phyloP scores from a whole-genome alignment of 1,140 invertebrate genomes.

The Drosophila rufa region DNA sequence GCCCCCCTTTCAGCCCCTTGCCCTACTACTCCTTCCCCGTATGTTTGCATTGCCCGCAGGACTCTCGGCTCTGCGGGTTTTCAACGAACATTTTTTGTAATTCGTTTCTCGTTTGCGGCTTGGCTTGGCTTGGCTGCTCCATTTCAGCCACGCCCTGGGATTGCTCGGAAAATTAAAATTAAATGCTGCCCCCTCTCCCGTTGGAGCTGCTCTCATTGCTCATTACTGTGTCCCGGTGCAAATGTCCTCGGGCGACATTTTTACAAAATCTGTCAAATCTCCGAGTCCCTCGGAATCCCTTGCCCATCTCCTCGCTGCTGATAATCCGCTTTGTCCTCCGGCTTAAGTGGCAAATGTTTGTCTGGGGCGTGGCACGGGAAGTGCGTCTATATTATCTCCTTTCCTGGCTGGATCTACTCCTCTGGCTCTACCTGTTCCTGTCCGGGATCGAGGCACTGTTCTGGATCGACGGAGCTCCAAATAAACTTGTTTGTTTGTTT shows the following conservation, averaged over 20 bases:
- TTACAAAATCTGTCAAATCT: constrained; percentile 66
- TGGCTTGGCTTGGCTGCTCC: constrained; percentile 42
- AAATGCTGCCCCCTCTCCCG: constrained; percentile 31
- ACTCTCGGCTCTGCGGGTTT: constrained; percentile 70
- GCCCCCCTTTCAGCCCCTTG: not conserved
- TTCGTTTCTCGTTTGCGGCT: constrained; percentile 44
- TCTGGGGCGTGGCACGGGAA: constrained; percentile 77
- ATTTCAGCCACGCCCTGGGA: constrained; percentile 69
- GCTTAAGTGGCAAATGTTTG: constrained; percentile 69
- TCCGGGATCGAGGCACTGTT: constrained; percentile 7
- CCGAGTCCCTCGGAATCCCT: constrained; percentile 9
- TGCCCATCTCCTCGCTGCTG: constrained; percentile 7
- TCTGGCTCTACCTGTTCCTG: constrained; percentile 27
- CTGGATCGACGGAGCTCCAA: constrained; percentile 2
- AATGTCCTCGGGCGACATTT: constrained; percentile 69
- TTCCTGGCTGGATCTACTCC: constrained; percentile 9
- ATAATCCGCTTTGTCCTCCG: constrained; percentile 68
- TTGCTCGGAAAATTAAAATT: constrained; percentile 43
- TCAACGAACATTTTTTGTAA: constrained; percentile 24
- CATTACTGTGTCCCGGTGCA: not conserved
- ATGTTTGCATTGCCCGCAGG: constrained; percentile 62
- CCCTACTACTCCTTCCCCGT: not conserved
- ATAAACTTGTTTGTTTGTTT: constrained; percentile 79
- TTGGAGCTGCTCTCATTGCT: constrained; percentile 5
- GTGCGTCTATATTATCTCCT: constrained; percentile 37